These are phyloP conservation scores for Cabera pusaria DNA, from an alignment of 2,888 invertebrate species.

Conservation along the genomic window DNA sequence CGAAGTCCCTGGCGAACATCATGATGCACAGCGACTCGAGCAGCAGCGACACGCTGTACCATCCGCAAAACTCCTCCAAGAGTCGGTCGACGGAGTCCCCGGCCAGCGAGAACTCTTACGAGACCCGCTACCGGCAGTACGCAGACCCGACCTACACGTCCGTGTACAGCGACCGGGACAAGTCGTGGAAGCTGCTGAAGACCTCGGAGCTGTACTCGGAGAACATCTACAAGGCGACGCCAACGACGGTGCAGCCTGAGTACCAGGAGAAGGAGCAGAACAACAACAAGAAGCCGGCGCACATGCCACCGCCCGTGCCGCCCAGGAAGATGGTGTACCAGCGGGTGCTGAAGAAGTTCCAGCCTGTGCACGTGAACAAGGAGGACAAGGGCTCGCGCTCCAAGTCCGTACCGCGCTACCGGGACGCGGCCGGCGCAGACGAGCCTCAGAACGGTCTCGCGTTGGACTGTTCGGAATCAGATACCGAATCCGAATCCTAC, in stretches of 20 bases:
- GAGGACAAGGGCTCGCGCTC: slow-evolving; percentile 79
- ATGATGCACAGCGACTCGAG: slow-evolving; percentile 75
- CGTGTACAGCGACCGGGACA: slow-evolving; percentile 57
- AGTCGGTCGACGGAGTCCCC: slow-evolving; percentile 74
- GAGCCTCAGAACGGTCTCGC: slow-evolving; percentile 65
- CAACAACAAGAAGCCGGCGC: slow-evolving; percentile 66
- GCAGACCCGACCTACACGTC: slow-evolving; percentile 75
- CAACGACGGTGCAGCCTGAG: slow-evolving; percentile 72
- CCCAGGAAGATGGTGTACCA: slow-evolving; percentile 81
- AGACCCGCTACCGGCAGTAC: slow-evolving; percentile 74
- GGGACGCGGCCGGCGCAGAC: slow-evolving; percentile 63
- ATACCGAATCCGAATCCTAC: slow-evolving; percentile 79
- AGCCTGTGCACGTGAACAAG: slow-evolving; percentile 85
- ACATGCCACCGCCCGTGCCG: slow-evolving; percentile 84
- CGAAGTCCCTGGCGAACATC: slow-evolving; percentile 76
- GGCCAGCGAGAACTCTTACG: slow-evolving; percentile 73
- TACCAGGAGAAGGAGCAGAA: slow-evolving; percentile 63
- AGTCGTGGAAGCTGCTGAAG: slow-evolving; percentile 41
- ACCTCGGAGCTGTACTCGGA: slow-evolving; percentile 63
- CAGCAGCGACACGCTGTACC: slow-evolving; percentile 75
- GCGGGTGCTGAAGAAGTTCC: slow-evolving; percentile 83
- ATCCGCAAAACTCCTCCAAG: slow-evolving; percentile 71
- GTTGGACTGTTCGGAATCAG: slow-evolving; percentile 74
- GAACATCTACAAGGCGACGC: slow-evolving; percentile 79
- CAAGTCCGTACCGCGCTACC: slow-evolving; percentile 74